Evolutionary conservation across 1,140 invertebrate species (phyloP).

Genomic region (Heliconius himera): DNA sequence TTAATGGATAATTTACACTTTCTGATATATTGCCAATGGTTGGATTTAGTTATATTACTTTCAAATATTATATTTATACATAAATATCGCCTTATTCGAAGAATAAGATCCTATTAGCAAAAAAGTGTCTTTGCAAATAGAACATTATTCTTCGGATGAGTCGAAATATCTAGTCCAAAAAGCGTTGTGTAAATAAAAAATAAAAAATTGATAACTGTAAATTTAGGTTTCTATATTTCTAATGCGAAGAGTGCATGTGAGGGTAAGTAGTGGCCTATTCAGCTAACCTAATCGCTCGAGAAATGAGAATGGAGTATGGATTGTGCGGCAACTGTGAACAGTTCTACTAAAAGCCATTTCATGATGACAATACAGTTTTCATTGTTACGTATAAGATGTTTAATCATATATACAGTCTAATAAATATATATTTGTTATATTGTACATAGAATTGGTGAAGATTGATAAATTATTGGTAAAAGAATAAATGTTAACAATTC

Average conservation of each 20-base stretch:
- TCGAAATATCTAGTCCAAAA: too few relatives aligned
- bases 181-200: too few relatives aligned
- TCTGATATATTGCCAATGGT: slow-evolving; percentile 38
- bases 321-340: slow-evolving; percentile 17
- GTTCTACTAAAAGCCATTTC: slow-evolving; percentile 11
- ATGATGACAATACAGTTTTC: slow-evolving; percentile 6
- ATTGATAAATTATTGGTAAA: too few relatives aligned
- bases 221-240: neutral
- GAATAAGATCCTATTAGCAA: too few relatives aligned
- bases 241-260: neutral
- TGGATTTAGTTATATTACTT: slow-evolving; percentile 7
- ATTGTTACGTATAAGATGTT: neutral
- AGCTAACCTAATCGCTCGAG: slow-evolving; percentile 32
- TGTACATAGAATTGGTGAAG: neutral
- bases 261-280: slow-evolving; percentile 18
- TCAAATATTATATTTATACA: neutral
- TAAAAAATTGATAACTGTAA: neutral
- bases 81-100: neutral
- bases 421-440: neutral
- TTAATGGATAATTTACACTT: slow-evolving; percentile 46
- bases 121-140: neutral
- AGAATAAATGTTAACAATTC: too few relatives aligned
- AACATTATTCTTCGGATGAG: neutral
- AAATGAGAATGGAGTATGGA: slow-evolving; percentile 33
- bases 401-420: neutral